Conservation (phyloP, 2,797 vertebrate genomes). For the Takifugu rubripes region DNA sequence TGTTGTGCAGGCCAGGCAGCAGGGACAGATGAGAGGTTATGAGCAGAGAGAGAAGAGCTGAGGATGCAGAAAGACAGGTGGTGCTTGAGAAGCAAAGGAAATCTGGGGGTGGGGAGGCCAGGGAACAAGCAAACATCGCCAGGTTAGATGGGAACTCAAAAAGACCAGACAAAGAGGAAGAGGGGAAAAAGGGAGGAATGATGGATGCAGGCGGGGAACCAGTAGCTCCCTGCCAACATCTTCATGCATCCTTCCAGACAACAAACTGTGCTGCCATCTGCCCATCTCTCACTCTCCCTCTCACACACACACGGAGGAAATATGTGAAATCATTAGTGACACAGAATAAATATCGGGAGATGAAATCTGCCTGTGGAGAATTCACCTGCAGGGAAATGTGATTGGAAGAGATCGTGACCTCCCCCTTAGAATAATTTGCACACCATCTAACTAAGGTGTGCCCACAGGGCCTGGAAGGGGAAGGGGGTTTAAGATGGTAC, state of each 20-base stretch:
- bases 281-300: conserved; percentile 35
- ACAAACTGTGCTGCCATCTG: conserved; percentile 72
- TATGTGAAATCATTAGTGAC: conserved; percentile 67
- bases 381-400: conserved; percentile 65
- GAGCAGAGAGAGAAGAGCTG: conserved; percentile 35
- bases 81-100: conserved; percentile 33
- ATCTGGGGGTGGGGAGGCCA: conserved; percentile 2
- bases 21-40: too few species aligned
- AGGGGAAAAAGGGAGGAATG: conserved; percentile 42
- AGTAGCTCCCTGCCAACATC: conserved; percentile 72
- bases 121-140: too few species aligned
- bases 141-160: conserved; percentile 29
- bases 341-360: conserved; percentile 71
- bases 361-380: conserved; percentile 67
- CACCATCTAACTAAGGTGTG: conserved; percentile 68
- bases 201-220: conserved; percentile 70
- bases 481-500: conserved; percentile 12
- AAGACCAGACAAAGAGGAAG: conserved; percentile 50
- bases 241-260: conserved; percentile 69
- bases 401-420: conserved; percentile 69
- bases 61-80: conserved; percentile 47
- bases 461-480: conserved; percentile 51
- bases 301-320: conserved; percentile 23
- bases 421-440: conserved; percentile 62
- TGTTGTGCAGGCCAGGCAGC: too few species aligned